These are phyloP conservation scores for Anthopleura sola DNA, from an alignment of 64 coral and sea anemone genomes.

Conservation along the genomic window DNA sequence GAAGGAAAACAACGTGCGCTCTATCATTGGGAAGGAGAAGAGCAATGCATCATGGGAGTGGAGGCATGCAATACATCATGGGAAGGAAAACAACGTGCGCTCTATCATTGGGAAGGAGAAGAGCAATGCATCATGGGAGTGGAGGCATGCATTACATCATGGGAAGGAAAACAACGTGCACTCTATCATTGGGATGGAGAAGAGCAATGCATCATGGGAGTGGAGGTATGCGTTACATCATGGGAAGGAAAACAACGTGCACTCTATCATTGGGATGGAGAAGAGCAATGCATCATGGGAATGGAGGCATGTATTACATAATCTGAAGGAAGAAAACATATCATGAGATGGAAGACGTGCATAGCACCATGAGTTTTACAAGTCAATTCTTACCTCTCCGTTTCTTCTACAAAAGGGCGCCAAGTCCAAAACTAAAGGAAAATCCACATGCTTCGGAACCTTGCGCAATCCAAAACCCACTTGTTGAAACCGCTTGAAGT, in stretches of 20 bases:
- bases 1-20: background rate
- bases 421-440: conserved; percentile 80
- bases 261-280: too few species aligned
- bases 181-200: background rate
- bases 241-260: background rate
- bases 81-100: background rate
- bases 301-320: too few species aligned
- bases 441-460: conserved; percentile 86
- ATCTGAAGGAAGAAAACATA: too few species aligned
- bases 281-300: too few species aligned
- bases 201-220: too few species aligned
- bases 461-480: conserved; percentile 65
- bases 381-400: conserved; percentile 57
- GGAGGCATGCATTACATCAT: background rate
- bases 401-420: conserved; percentile 85
- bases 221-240: too few species aligned
- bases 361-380: background rate
- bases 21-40: background rate
- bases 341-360: too few species aligned
- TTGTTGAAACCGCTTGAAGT: conserved; percentile 95
- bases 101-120: background rate
- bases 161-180: background rate
- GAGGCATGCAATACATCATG: background rate
- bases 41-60: background rate
- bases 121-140: background rate